These are phyloP conservation scores for Oreohelix idahoensis DNA, from an alignment of 1,140 invertebrate genomes.

Conservation along the genomic window DNA sequence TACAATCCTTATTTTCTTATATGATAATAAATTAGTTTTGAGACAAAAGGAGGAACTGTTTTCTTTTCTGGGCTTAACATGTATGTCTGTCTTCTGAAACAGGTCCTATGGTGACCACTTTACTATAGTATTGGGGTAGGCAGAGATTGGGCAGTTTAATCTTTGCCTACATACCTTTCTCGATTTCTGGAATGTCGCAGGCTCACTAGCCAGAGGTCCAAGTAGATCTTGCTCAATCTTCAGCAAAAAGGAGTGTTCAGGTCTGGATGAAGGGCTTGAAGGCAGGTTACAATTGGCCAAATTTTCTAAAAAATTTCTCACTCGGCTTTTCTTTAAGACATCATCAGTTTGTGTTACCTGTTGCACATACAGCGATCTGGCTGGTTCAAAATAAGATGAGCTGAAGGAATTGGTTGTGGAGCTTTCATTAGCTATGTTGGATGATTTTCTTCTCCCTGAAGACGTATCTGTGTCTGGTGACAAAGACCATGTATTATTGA, in stretches of 20 bases:
- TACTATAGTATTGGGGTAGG: too few species aligned
- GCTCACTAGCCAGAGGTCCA: not conserved
- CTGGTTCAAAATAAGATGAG: not conserved
- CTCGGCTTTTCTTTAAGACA: not conserved
- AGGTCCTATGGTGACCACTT: too few species aligned
- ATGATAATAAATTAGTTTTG: too few species aligned
- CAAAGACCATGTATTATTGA: not conserved
- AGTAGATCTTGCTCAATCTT: conserved; percentile 18
- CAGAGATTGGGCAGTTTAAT: not conserved
- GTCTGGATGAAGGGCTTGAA: too few species aligned
- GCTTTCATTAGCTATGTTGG: not conserved
- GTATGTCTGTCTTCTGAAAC: too few species aligned
- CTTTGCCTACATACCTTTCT: conserved; percentile 17
- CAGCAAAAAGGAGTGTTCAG: not conserved
- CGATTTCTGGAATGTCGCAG: not conserved
- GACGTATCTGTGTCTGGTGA: not conserved
- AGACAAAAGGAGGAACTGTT: too few species aligned
- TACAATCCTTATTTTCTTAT: too few species aligned
- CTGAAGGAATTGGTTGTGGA: not conserved
- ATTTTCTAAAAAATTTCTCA: not conserved
- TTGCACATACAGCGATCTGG: not conserved
- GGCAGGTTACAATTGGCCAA: not conserved
- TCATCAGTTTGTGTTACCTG: not conserved
- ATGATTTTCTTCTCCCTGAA: not conserved
- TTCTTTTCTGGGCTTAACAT: too few species aligned